phyloP scores from a whole-genome alignment of 2,113 vertebrate species.

The Cricetomys ansorgei region DNA sequence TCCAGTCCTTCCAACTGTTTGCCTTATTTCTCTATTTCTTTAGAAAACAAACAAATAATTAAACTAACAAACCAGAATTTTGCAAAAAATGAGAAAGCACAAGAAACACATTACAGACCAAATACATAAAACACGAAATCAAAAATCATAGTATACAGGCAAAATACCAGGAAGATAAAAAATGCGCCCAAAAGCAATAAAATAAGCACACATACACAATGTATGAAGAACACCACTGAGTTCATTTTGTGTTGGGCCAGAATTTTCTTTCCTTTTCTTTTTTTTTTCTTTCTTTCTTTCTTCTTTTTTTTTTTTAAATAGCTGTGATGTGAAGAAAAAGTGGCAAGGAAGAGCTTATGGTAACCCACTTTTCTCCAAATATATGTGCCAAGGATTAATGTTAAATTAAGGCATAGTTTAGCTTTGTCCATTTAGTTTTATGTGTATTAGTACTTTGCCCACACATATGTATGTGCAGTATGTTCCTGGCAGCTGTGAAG shows the following conservation, averaged over 20 bases:
- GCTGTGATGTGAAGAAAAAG: neutral
- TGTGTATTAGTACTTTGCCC: neutral
- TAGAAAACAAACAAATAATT: neutral
- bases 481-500: neutral
- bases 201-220: neutral
- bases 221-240: neutral
- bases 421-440: neutral
- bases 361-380: neutral
- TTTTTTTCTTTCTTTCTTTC: no score
- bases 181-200: neutral
- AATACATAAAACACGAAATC: neutral
- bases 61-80: neutral
- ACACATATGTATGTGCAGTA: neutral
- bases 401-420: neutral
- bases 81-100: neutral
- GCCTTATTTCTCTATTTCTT: neutral
- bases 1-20: neutral
- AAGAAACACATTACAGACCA: neutral
- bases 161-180: neutral
- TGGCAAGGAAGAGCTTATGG: neutral
- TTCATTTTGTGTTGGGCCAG: neutral
- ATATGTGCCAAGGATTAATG: neutral
- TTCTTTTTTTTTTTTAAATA: neutral
- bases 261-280: no score
- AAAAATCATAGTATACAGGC: neutral